Evolutionary conservation across 2,797 vertebrate genomes (phyloP).

Genomic region (Emydoidea blandingii): DNA sequence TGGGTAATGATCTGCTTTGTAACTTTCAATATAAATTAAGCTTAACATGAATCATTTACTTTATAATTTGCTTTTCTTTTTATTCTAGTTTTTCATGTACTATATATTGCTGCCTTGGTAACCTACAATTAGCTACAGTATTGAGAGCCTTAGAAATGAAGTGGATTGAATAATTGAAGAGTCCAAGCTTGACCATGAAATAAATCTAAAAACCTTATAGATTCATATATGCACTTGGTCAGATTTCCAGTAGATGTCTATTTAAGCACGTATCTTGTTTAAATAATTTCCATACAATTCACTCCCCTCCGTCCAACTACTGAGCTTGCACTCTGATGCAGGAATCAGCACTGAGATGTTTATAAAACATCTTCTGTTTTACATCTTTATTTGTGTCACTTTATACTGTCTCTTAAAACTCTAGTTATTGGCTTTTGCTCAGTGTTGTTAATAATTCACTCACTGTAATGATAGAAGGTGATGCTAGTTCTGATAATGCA

Average conservation of each 20-base stretch:
- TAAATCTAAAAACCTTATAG: neutral
- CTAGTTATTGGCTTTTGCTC: neutral
- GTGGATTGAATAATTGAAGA: neutral
- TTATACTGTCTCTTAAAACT: neutral
- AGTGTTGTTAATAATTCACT: neutral
- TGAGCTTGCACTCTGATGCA: conserved; percentile 9
- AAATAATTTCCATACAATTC: neutral
- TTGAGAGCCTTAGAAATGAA: neutral
- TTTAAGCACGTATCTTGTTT: neutral
- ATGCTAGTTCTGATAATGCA: neutral
- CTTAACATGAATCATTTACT: neutral
- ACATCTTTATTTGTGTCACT: neutral
- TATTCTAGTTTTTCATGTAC: neutral
- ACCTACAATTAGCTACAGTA: neutral
- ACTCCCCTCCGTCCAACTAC: neutral
- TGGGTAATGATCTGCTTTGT: neutral
- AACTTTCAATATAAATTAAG: conserved; percentile 8
- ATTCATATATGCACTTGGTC: neutral
- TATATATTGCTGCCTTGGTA: neutral
- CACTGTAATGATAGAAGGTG: neutral
- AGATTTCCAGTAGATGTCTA: neutral
- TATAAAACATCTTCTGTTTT: neutral
- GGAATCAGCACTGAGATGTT: conserved; percentile 21
- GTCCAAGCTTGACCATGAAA: neutral
- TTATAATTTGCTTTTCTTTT: neutral